These are phyloP conservation scores for Paralichthys olivaceus DNA, from an alignment of 2,113 vertebrate genomes.

Conservation along the genomic window DNA sequence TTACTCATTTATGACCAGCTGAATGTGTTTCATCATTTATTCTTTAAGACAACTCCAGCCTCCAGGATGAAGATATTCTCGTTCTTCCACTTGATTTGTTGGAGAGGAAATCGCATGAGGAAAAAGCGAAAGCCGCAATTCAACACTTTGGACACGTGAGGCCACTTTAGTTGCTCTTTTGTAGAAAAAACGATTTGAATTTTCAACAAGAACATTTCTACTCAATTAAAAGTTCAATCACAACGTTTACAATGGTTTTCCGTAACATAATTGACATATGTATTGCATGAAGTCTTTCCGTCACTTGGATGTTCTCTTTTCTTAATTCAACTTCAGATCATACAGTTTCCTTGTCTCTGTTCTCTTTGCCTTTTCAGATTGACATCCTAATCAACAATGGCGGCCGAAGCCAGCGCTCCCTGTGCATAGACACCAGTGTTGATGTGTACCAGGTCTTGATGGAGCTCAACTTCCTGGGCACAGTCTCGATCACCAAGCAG, in stretches of 20 bases:
- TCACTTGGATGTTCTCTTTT: not conserved
- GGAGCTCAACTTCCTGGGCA: slow-evolving; percentile 93
- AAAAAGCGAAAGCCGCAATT: slow-evolving; percentile 85
- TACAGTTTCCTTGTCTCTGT: not conserved
- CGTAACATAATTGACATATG: not conserved
- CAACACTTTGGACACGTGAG: slow-evolving; percentile 91
- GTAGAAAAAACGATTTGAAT: not conserved
- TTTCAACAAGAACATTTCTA: not conserved
- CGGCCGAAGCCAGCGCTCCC: slow-evolving; percentile 90
- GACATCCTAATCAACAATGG: slow-evolving; percentile 94
- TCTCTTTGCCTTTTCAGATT: slow-evolving; percentile 77
- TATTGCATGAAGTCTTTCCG: not conserved
- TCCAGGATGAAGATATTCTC: slow-evolving; percentile 88
- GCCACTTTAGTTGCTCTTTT: not conserved
- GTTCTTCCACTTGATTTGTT: slow-evolving; percentile 92
- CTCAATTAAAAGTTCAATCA: too few species aligned
- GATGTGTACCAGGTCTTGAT: slow-evolving; percentile 90
- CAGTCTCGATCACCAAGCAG: slow-evolving; percentile 90
- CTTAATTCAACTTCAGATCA: not conserved
- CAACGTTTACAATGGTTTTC: not conserved
- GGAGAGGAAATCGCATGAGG: slow-evolving; percentile 85
- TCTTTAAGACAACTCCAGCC: slow-evolving; percentile 82
- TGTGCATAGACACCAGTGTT: slow-evolving; percentile 87
- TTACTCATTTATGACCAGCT: not conserved
- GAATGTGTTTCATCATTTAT: slow-evolving; percentile 33